Percentiles rank a stretch among this genome's conserved stretches.
Evolutionary conservation across 2,888 invertebrate species (phyloP).

Genomic region (Luperina nickerlii): DNA sequence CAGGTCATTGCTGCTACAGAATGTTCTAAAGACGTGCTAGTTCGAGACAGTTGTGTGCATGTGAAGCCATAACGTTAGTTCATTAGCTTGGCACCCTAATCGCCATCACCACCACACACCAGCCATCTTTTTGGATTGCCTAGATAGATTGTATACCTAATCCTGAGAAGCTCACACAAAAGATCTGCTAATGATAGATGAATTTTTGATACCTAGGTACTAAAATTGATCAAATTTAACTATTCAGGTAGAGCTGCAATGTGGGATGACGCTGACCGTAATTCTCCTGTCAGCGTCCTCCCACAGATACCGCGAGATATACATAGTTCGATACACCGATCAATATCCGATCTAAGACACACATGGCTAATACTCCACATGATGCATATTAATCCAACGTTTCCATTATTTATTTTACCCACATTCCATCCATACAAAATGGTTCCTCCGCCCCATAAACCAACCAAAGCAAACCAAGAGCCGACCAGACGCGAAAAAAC

Average conservation of each 20-base stretch:
- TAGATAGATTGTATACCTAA: background rate
- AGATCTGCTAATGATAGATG: background rate
- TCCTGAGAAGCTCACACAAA: background rate
- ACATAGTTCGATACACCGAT: constrained; percentile 7
- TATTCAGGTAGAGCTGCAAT: background rate
- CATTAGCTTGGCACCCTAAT: background rate
- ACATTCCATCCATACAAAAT: constrained; percentile 55
- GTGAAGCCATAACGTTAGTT: background rate
- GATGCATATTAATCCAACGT: constrained; percentile 52
- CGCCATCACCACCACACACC: no score
- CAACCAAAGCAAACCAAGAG: constrained; percentile 57
- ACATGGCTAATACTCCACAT: constrained; percentile 36
- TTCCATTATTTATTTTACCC: constrained; percentile 66
- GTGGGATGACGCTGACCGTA: background rate
- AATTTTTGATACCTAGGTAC: background rate
- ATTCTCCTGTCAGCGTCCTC: constrained; percentile 29
- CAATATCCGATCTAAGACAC: constrained; percentile 24
- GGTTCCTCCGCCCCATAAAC: constrained; percentile 59
- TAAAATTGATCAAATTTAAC: background rate
- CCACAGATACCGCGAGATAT: constrained; percentile 11
- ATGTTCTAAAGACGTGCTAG: no score
- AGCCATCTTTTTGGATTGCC: background rate
- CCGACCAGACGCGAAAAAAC: constrained; percentile 68
- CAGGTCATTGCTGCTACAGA: no score
- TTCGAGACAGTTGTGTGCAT: background rate